These are phyloP conservation scores for Brachyrhaphis roseni DNA, from an alignment of 2,797 vertebrate genomes.

Conservation along the genomic window DNA sequence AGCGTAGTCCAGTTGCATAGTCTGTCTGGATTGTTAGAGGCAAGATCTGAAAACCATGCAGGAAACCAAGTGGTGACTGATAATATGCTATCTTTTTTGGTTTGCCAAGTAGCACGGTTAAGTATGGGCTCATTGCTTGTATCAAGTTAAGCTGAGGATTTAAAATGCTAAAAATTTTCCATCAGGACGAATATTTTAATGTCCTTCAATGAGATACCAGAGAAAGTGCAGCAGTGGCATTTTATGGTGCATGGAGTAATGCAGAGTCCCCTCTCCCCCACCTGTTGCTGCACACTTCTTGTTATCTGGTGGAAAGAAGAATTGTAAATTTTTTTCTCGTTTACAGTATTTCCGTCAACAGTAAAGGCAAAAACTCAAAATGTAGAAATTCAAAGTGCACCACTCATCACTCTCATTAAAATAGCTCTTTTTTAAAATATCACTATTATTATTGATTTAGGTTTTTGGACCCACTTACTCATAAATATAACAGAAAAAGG, in stretches of 20 bases:
- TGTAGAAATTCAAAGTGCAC: background rate
- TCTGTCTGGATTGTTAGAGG: conserved; percentile 38
- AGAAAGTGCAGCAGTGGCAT: background rate
- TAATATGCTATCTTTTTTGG: conserved; percentile 23
- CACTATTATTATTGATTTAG: background rate
- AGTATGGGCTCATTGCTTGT: background rate
- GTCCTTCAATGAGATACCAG: background rate
- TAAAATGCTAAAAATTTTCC: background rate
- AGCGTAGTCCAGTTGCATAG: conserved; percentile 47
- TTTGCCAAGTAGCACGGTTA: background rate
- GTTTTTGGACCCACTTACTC: background rate
- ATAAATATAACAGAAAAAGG: background rate
- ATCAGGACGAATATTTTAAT: background rate
- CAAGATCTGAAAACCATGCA: conserved; percentile 41
- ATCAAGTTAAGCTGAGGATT: background rate
- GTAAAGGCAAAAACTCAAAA: background rate
- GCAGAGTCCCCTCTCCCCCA: background rate
- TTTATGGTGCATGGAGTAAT: background rate
- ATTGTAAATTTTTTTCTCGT: background rate
- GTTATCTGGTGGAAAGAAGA: background rate
- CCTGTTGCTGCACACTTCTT: background rate
- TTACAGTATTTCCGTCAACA: background rate
- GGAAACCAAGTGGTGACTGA: conserved; percentile 35
- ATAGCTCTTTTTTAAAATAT: background rate
- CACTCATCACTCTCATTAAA: background rate